These are phyloP conservation scores for Monopis laevigella DNA, from an alignment of 2,888 invertebrate genomes.

Conservation along the genomic window DNA sequence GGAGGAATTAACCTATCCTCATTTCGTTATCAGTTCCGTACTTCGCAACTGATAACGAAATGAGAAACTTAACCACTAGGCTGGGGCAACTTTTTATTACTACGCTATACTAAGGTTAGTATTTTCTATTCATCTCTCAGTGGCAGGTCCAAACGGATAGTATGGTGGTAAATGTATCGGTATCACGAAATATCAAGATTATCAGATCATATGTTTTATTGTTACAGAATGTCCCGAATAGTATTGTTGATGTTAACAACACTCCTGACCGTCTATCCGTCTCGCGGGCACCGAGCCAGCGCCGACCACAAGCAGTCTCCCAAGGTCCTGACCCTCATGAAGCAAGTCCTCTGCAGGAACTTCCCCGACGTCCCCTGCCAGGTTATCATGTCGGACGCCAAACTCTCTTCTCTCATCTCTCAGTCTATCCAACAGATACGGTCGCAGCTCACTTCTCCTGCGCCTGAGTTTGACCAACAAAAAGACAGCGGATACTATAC, in stretches of 20 bases:
- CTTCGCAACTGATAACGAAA: too few relatives aligned
- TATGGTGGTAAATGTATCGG: too few relatives aligned
- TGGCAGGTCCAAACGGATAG: too few relatives aligned
- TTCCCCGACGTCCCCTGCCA: slow-evolving; percentile 48
- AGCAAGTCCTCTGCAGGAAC: slow-evolving; percentile 45
- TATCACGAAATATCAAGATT: too few relatives aligned
- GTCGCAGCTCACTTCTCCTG: slow-evolving; percentile 32
- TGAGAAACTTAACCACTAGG: too few relatives aligned
- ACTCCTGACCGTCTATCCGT: not conserved
- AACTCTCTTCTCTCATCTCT: slow-evolving; percentile 35
- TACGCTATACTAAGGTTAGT: too few relatives aligned
- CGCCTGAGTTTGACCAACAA: slow-evolving; percentile 30
- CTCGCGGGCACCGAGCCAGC: not conserved
- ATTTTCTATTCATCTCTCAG: too few relatives aligned
- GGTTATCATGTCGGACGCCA: slow-evolving; percentile 38
- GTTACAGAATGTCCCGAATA: too few relatives aligned
- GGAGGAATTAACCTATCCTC: too few relatives aligned
- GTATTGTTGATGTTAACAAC: not conserved
- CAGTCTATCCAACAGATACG: slow-evolving; percentile 46
- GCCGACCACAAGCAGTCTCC: not conserved
- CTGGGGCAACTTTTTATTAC: too few relatives aligned
- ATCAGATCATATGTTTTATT: too few relatives aligned
- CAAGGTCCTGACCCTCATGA: slow-evolving; percentile 35
- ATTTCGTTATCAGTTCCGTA: too few relatives aligned
- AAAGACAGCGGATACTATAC: slow-evolving; percentile 31